Percentiles rank a stretch among this genome's conserved stretches.
These are phyloP conservation scores for Drosophila pruinosa DNA, from an alignment of 1,140 invertebrate species.

Conservation along the genomic window DNA sequence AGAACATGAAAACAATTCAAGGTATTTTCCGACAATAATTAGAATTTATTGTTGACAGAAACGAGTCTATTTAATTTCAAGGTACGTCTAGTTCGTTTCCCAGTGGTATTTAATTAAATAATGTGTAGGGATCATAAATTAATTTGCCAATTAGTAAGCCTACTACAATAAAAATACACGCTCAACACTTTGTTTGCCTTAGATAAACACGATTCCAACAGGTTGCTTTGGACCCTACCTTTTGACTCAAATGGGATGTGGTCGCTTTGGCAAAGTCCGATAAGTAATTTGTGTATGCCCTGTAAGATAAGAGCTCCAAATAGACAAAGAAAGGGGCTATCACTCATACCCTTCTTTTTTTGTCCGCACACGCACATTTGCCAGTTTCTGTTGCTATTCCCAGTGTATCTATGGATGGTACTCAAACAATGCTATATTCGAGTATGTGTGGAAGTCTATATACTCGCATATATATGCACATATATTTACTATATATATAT, in stretches of 20 bases:
- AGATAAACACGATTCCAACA: neutral
- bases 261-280: slow-evolving; percentile 8
- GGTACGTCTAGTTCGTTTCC: neutral
- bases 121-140: neutral
- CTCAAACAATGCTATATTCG: neutral
- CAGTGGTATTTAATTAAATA: neutral
- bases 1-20: no score
- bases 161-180: slow-evolving; percentile 5
- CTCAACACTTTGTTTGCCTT: neutral
- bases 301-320: slow-evolving; percentile 19
- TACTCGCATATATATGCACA: neutral
- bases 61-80: no score
- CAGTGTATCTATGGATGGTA: slow-evolving; percentile 4
- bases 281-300: slow-evolving; percentile 18
- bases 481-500: neutral
- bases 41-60: no score
- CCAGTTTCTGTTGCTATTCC: slow-evolving; percentile 51
- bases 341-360: neutral
- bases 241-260: slow-evolving; percentile 1
- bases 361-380: slow-evolving; percentile 4
- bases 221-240: neutral
- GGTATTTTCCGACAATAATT: no score
- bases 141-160: slow-evolving; percentile 13
- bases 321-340: neutral
- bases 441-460: neutral